Evolutionary conservation across 2,797 vertebrate species (phyloP), one percentile per base, ranked within the genome.

Genomic region (Poecilia gillii): DNA sequence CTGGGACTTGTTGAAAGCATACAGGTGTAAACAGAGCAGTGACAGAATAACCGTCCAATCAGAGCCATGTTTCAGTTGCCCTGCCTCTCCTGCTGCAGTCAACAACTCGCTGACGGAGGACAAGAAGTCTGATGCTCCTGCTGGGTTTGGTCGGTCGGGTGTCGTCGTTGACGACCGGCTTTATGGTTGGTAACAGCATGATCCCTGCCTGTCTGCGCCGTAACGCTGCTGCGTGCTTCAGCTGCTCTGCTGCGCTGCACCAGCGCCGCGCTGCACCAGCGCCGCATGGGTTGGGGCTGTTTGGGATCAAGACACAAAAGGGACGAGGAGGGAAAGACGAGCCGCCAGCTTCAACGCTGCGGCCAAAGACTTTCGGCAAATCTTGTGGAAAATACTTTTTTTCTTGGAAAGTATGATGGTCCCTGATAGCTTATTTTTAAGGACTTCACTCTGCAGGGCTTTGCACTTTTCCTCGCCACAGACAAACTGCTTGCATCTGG

Each of bases 101-200:
- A 93, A 91, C 88, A 91, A 91, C 88, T 91, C 89, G 6, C 68
- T 90, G 71, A 79, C 71, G 84, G 87, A 90, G 62, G 84, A 90
- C 36, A 77, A 81, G 75, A 89, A 84, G 74, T 71, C 84, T 49
- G 77, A 86, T 18, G 41, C 80, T 81, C 81, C 76, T 28, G 81
- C 73, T 4, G 84, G 80, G 59, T 81, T 76, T 28, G 46, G 83
- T 74, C 83, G 18, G 11, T 84, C 73, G 6, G 62, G 79, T 75
- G 46, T 88, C 77, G 75, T 57, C 16, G 16, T 33, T 41, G 87
- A 88, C 66, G 87, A 92, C 28, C 83, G 23, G 41, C 75, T 83
- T 77, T 73, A 89, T 84, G 90, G 89, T 94, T 82, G 88, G 90
- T 94, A 91, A 87, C 66, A 59, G 77, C 85, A 81, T 86, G 77